Evolutionary conservation across 2,797 vertebrate genomes (phyloP).

Genomic region (Dicrostonyx torquatus): DNA sequence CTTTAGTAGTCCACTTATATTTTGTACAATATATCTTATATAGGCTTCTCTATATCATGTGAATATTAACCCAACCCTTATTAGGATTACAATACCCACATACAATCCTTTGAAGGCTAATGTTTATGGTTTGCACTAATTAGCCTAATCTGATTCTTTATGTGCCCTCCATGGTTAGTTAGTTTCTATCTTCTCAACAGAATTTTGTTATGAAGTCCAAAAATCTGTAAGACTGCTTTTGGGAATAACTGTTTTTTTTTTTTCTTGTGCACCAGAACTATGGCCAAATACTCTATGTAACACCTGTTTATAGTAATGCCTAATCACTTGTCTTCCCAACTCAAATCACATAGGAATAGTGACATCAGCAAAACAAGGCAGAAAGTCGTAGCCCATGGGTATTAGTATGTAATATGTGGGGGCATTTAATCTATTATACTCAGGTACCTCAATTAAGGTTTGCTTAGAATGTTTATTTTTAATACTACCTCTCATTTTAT

Average conservation of each 20-base stretch:
- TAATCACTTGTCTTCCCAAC: neutral
- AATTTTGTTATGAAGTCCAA: neutral
- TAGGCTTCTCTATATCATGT: neutral
- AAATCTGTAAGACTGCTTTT: neutral
- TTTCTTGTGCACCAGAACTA: neutral
- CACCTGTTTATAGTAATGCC: neutral
- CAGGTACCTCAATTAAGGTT: neutral
- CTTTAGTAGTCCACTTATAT: neutral
- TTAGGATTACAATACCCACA: neutral
- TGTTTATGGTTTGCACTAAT: neutral
- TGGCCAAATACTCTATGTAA: neutral
- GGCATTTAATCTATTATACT: neutral
- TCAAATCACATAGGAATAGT: neutral
- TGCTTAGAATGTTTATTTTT: neutral
- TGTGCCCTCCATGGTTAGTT: neutral
- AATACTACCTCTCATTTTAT: neutral
- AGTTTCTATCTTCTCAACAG: neutral
- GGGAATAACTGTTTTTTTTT: neutral
- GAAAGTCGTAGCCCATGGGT: accelerated
- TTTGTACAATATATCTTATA: neutral
- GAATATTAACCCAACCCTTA: neutral
- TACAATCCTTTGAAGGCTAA: neutral
- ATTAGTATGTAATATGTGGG: neutral
- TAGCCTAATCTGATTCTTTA: neutral
- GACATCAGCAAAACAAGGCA: neutral